A percentile compares a stretch with the other conserved stretches of the same genome.
phyloP scores from a whole-genome alignment of 2,888 invertebrate genomes.

The Coleophora deauratella region DNA sequence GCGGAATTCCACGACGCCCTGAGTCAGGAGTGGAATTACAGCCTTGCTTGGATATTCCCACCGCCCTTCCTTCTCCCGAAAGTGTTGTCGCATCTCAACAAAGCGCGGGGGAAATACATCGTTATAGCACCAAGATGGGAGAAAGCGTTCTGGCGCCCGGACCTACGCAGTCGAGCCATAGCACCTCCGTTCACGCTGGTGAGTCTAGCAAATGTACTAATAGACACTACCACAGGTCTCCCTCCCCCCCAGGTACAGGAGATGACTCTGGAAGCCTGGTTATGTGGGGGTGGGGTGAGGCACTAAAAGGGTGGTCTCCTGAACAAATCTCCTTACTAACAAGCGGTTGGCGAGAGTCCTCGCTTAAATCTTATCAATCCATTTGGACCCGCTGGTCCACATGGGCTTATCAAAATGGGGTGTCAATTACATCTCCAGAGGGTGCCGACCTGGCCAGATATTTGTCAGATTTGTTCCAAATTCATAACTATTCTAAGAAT shows the following conservation, averaged over 20 bases:
- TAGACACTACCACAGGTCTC: constrained; percentile 5
- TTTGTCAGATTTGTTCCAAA: neutral
- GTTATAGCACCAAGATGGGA: constrained; percentile 12
- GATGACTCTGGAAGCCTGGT: constrained; percentile 19
- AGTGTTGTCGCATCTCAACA: constrained; percentile 8
- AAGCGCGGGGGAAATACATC: constrained; percentile 6
- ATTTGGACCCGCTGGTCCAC: constrained; percentile 9
- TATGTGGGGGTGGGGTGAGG: constrained; percentile 18
- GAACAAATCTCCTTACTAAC: constrained; percentile 6
- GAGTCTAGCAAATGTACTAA: constrained; percentile 1
- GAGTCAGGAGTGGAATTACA: constrained; percentile 7
- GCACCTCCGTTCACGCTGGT: neutral
- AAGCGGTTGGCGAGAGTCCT: constrained; percentile 6
- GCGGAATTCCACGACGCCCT: constrained; percentile 6
- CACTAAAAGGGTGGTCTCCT: constrained; percentile 2
- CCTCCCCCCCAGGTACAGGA: constrained; percentile 14
- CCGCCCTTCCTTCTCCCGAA: constrained; percentile 8
- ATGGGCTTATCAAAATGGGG: constrained; percentile 5
- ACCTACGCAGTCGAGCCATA: constrained; percentile 12
- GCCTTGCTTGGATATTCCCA: constrained; percentile 1
- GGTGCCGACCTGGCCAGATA: constrained; percentile 6
- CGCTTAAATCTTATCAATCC: constrained; percentile 4
- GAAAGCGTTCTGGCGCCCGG: too few relatives aligned
- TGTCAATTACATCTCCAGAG: neutral
- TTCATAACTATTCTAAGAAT: neutral